Base-by-base conservation (phyloP, 1,140 invertebrate genomes). In the Bombus picipes region DNA sequence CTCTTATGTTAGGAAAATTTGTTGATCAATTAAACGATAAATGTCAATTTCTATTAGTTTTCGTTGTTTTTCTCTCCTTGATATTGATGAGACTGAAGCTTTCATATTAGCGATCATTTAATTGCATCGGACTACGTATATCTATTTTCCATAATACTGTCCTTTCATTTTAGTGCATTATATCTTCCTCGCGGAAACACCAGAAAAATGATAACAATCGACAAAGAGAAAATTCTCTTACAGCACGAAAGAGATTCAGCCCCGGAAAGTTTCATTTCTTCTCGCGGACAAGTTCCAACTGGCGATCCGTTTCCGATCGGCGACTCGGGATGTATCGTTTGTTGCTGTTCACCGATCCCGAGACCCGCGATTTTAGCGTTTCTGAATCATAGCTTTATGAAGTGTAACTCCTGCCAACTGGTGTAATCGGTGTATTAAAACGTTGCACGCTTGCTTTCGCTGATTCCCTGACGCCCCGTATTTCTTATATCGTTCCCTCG, bases 221-320 rank as follows among this genome's bases (percentile, higher is more conserved):
- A n/a, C 13, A 62, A 3, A n/a, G 4, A 13, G 28, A 2, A 62
- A 62, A 62, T 12, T 28, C 28, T n/a, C 9, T 62, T n/a, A 13
- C 59, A 62, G 59, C 25, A 13, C 28, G 1, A 28, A 13, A n/a
- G 28, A 62, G 12, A n/a, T n/a, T 62, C 59, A 62, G 59, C 4
- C 3, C 12, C 10, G 28, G 12, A n/a, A n/a, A 39, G 1, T 0
- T 53, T 53, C 0, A 3, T 8, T 53, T 18, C 0, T 53, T 53
- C 47, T 18, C 18, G 47, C 15, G 22, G 37, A 0, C 9, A 3
- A 39, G 72, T 25, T 22, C 3, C 6, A n/a, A 22, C 73, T 74
- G 32, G 18, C 53, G 34, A 57, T 75, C 47, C 13, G 37, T 34
- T 75, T 59, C 13, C 22, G 39, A 72, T n/a, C 39, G 39, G 39